phyloP scores from a whole-genome alignment of 2,888 invertebrate genomes.

The Heliconius hortense region DNA sequence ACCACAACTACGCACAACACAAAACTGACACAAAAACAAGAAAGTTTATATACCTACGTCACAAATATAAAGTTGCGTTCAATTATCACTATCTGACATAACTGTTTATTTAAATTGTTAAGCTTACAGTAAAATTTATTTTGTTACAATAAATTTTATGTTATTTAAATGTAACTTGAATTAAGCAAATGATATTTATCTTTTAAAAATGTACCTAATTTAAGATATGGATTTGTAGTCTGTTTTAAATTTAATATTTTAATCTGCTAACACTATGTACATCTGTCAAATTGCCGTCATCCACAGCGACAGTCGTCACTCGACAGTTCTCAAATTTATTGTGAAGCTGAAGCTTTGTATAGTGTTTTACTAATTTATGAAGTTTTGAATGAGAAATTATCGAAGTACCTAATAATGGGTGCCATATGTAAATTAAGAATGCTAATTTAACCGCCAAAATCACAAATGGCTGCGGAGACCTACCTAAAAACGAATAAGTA shows the following conservation, averaged over 20 bases:
- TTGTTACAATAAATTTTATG: background rate
- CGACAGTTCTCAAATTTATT: constrained; percentile 48
- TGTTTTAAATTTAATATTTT: constrained; percentile 17
- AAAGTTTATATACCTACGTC: constrained; percentile 49
- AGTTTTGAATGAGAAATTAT: constrained; percentile 74
- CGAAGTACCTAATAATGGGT: constrained; percentile 71
- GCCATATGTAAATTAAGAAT: constrained; percentile 70
- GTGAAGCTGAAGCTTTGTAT: constrained; percentile 55
- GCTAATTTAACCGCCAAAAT: constrained; percentile 65
- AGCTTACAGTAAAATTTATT: background rate
- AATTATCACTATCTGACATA: background rate
- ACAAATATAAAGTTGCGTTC: constrained; percentile 36
- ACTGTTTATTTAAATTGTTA: background rate
- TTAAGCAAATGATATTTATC: background rate
- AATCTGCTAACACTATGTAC: constrained; percentile 11
- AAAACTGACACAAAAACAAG: constrained; percentile 79
- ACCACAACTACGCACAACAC: constrained; percentile 81
- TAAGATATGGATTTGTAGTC: background rate
- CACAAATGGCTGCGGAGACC: constrained; percentile 79
- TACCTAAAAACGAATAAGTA: constrained; percentile 74
- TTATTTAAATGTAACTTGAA: background rate
- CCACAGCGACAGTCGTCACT: constrained; percentile 39
- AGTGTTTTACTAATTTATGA: constrained; percentile 64
- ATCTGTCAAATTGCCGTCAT: constrained; percentile 41
- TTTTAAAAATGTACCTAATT: background rate